phyloP scores from a whole-genome alignment of 2,113 vertebrate species.

The Pituophis catenifer region DNA sequence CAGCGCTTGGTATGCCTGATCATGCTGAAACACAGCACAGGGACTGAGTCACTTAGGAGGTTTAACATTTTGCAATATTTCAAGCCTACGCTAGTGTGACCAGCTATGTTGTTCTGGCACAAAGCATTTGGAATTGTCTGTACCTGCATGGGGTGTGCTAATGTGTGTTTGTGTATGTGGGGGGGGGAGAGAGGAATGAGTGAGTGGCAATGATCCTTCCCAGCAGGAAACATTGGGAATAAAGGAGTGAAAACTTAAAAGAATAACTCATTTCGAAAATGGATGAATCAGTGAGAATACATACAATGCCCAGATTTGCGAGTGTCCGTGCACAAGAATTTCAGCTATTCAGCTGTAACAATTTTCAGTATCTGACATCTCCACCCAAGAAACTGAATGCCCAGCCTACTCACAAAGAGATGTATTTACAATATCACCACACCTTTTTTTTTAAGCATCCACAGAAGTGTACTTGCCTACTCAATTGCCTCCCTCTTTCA shows the following conservation, averaged over 20 bases:
- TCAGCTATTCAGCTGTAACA: background rate
- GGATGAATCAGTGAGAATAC: background rate
- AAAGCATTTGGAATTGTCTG: background rate
- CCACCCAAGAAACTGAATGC: background rate
- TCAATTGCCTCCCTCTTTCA: no score
- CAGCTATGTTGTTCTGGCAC: no score
- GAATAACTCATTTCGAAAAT: background rate
- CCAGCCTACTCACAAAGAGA: background rate
- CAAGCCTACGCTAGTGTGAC: background rate
- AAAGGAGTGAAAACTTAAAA: background rate
- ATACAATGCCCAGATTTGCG: background rate
- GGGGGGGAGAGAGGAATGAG: background rate
- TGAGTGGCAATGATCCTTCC: background rate
- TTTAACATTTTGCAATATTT: background rate
- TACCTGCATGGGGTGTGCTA: background rate
- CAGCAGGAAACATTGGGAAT: background rate
- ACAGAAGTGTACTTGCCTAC: background rate
- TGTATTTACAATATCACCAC: background rate
- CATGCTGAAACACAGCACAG: slow-evolving; percentile 73
- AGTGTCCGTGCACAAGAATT: background rate
- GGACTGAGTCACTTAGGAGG: background rate
- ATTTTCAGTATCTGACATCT: background rate
- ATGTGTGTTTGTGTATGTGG: background rate
- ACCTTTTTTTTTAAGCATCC: background rate
- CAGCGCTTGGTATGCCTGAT: slow-evolving; percentile 81